These are phyloP conservation scores for Vultur gryphus DNA, from an alignment of 2,797 vertebrate species.

Conservation along the genomic window DNA sequence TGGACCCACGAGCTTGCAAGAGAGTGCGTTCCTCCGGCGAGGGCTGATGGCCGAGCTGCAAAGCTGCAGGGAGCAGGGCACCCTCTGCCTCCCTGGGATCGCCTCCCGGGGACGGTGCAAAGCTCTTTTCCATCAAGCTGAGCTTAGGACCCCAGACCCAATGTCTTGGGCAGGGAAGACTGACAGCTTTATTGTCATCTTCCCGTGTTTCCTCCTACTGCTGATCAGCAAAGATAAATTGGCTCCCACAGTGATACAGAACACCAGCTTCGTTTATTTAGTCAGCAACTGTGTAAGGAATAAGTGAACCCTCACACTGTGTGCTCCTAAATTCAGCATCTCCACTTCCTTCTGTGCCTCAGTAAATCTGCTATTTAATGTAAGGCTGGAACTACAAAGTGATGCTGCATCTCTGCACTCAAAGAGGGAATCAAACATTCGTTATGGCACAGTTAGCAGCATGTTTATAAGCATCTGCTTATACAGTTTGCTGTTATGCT, in stretches of 20 bases:
- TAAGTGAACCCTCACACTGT: not conserved
- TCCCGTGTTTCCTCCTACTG: not conserved
- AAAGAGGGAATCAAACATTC: not conserved
- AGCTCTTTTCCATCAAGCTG: not conserved
- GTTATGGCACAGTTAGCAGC: not conserved
- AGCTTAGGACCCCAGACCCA: not conserved
- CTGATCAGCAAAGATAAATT: not conserved
- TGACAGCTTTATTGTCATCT: not conserved
- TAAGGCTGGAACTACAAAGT: not conserved
- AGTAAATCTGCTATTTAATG: not conserved
- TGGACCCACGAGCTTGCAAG: not conserved
- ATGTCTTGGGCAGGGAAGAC: not conserved
- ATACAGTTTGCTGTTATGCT: not conserved
- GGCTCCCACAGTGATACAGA: not conserved
- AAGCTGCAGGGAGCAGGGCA: not conserved
- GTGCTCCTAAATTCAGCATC: not conserved
- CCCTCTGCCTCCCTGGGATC: not conserved
- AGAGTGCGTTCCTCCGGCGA: not conserved
- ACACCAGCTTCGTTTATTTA: not conserved
- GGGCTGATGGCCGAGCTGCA: not conserved
- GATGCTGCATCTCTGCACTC: not conserved
- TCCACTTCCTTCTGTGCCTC: not conserved
- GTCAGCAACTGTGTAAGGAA: not conserved
- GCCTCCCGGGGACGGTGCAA: fast-evolving
- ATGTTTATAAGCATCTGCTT: not conserved